Conservation (phyloP, 2,113 vertebrate species). For the Mionectes macconnelli region DNA sequence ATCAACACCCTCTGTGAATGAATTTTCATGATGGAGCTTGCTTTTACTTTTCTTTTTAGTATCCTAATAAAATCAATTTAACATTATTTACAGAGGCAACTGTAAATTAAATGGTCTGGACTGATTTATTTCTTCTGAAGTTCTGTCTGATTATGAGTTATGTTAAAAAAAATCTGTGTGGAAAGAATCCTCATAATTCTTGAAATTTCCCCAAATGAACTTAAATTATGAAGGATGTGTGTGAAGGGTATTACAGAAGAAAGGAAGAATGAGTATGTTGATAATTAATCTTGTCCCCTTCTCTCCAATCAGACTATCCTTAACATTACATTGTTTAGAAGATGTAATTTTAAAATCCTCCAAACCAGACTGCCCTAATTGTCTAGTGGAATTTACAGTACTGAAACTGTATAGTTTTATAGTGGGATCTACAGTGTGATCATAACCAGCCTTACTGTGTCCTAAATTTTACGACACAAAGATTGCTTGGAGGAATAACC, state of each 20-base stretch:
- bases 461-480: slow-evolving; percentile 33
- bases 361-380: not conserved
- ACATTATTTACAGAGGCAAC: not conserved
- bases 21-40: not conserved
- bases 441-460: slow-evolving; percentile 28
- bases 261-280: not conserved
- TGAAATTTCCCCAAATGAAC: not conserved
- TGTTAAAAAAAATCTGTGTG: not conserved
- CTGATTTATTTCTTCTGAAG: not conserved
- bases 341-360: not conserved
- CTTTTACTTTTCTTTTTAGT: not conserved
- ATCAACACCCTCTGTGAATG: not conserved
- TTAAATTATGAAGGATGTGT: not conserved
- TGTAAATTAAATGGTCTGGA: not conserved
- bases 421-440: not conserved
- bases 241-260: not conserved
- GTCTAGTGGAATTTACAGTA: not conserved
- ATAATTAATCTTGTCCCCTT: not conserved
- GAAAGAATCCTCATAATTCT: not conserved
- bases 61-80: not conserved
- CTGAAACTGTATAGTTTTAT: not conserved
- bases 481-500: slow-evolving; percentile 45
- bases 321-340: not conserved
- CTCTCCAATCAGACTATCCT: not conserved
- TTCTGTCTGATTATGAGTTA: not conserved